Evolutionary conservation across 2,797 vertebrate species (phyloP).

Genomic region (Odontamblyopus rebecca): DNA sequence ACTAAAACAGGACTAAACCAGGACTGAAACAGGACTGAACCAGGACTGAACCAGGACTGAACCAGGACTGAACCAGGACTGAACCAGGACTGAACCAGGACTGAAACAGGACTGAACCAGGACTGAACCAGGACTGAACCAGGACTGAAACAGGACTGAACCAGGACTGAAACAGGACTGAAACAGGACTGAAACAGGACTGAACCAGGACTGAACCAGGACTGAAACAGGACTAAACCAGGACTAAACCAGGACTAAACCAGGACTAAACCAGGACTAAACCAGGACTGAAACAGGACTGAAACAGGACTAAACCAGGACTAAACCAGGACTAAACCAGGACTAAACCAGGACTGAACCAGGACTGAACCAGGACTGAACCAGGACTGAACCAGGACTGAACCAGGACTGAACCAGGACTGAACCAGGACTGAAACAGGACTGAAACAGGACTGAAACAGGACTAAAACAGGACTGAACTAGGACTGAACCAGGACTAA

Average conservation of each 20-base stretch:
- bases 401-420: too few relatives aligned
- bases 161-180: not conserved
- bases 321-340: too few relatives aligned
- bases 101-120: not conserved
- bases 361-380: too few relatives aligned
- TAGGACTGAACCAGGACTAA: too few relatives aligned
- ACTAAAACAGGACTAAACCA: not conserved
- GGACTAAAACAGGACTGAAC: too few relatives aligned
- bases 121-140: not conserved
- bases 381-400: too few relatives aligned
- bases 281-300: not conserved
- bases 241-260: not conserved
- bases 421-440: too few relatives aligned
- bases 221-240: constrained; percentile 53
- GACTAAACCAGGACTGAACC: not conserved
- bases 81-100: not conserved
- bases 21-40: not conserved
- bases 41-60: not conserved
- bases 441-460: constrained; percentile 44
- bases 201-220: not conserved
- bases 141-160: too few relatives aligned
- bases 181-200: not conserved
- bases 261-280: not conserved
- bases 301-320: not conserved
- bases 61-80: not conserved